phyloP scores from a whole-genome alignment of 2,888 invertebrate genomes.

The Hyposoter dolosus region DNA sequence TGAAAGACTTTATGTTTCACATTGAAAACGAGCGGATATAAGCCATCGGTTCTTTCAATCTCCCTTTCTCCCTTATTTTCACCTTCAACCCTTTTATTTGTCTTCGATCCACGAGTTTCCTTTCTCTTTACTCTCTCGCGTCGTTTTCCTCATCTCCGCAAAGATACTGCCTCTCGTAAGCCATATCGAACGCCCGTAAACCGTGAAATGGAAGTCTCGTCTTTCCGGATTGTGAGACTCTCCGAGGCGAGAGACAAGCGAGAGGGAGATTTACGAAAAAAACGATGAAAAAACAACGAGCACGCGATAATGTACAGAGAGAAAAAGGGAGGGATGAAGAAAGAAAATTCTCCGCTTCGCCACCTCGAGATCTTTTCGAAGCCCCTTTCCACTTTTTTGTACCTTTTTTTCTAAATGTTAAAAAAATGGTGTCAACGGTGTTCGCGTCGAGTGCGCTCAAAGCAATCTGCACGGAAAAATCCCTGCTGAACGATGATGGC shows the following conservation, averaged over 20 bases:
- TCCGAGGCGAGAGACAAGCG: constrained; percentile 63
- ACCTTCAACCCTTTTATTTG: constrained; percentile 57
- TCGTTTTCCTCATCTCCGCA: constrained; percentile 56
- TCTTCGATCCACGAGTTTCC: constrained; percentile 47
- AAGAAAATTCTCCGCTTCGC: constrained; percentile 44
- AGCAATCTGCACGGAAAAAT: constrained; percentile 71
- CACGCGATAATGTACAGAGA: constrained; percentile 34
- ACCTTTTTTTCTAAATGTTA: constrained; percentile 22
- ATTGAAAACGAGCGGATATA: constrained; percentile 59
- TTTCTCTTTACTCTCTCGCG: constrained; percentile 42
- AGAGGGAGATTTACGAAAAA: constrained; percentile 57
- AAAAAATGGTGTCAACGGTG: constrained; percentile 27
- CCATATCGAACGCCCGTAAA: constrained; percentile 74
- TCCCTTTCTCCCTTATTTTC: constrained; percentile 16
- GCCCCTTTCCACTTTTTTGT: constrained; percentile 24
- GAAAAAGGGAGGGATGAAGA: constrained; percentile 30
- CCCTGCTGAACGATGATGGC: constrained; percentile 70
- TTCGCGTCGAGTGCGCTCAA: constrained; percentile 49
- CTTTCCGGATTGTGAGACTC: constrained; percentile 59
- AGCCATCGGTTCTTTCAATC: constrained; percentile 39
- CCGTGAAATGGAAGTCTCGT: constrained; percentile 78
- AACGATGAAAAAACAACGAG: constrained; percentile 30
- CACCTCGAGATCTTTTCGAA: constrained; percentile 53
- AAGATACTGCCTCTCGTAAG: constrained; percentile 59
- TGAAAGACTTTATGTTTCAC: constrained; percentile 52